Evolutionary conservation across 1,140 invertebrate genomes (phyloP).

Genomic region (Drosophila rufa): DNA sequence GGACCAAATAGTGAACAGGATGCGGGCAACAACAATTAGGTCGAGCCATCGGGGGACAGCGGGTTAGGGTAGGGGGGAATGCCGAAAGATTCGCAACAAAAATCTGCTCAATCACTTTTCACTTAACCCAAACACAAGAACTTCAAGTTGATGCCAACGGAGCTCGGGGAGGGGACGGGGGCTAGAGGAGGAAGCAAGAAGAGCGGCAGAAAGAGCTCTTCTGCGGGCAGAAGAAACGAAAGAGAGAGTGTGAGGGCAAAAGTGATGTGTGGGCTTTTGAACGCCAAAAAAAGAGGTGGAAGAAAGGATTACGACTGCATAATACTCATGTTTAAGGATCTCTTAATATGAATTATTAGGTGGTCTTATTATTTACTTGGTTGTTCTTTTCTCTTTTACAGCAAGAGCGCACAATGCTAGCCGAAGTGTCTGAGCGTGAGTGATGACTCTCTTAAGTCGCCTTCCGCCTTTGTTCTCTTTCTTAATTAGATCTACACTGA

Average conservation of each 20-base stretch:
- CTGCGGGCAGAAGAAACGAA: conserved; percentile 21
- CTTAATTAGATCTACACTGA: no score
- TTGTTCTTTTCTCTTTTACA: no score
- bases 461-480: no score
- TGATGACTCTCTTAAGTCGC: not conserved
- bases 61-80: conserved; percentile 2
- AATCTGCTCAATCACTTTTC: conserved; percentile 83
- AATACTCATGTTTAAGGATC: not conserved
- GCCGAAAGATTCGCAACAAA: conserved; percentile 79
- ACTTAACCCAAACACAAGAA: conserved; percentile 83
- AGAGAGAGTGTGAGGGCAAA: conserved; percentile 46
- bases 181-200: not conserved
- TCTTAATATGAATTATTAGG: no score
- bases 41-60: not conserved
- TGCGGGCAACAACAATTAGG: conserved; percentile 51
- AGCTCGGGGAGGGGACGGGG: not conserved
- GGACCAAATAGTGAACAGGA: conserved; percentile 46
- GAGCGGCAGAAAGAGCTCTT: conserved; percentile 6
- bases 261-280: conserved; percentile 81
- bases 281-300: conserved; percentile 49
- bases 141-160: conserved; percentile 62
- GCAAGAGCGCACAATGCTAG: not conserved
- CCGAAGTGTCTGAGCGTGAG: not conserved
- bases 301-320: not conserved
- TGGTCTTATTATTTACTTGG: no score